Base-by-base conservation (phyloP, 2,113 vertebrate species). In the Oncorhynchus mykiss region DNA sequence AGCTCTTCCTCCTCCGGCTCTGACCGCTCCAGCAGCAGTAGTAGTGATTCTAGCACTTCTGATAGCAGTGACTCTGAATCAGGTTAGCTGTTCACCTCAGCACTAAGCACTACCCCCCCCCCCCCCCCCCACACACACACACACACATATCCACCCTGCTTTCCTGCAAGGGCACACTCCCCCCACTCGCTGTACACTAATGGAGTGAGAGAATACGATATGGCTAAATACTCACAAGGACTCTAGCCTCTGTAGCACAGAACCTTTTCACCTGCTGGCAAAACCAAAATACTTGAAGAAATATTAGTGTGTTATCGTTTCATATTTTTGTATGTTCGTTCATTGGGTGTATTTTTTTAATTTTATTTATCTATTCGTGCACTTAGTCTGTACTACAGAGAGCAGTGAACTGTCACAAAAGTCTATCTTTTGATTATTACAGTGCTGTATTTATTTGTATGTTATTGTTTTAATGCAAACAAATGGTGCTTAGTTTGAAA, bases 41-140 rank as follows among this genome's bases (percentile, higher is more conserved):
- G 87, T 73, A 93, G 90, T 74, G 82, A 75, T 49, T 94, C 92
- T 27, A 93, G 90, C 65, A 88, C 94, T 59, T 95, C 94, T 27
- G 94, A 95, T 54, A 94, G 90, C 93, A 95, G 93, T 27, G 92
- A 94, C 84, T 93, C 93, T n/a, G 93, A 97, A 90, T 88, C 94
- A 90, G 97, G 96, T 97, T 89, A 93, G 95, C 85, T 87, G 85
- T 51, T 68, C 82, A 83, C 70, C 76, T 82, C 76, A 9, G 62
- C 65, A 67, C 64, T 71, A 62, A 9, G 62, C 67, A 70, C 57
- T 71, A 66, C 67, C 6, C 27, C 62, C 51, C 68, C 6, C 1
- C 11, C 27, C 66, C 51, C 68, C 1, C 68, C 25, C 25, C 34
- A 3, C 27, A 2, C 2, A 27, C 27, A 27, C 27, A 27, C 27